Evolutionary conservation across 2,888 invertebrate genomes (phyloP), one percentile per base, ranked within the genome.

Genomic region (Machimus rusticus): DNA sequence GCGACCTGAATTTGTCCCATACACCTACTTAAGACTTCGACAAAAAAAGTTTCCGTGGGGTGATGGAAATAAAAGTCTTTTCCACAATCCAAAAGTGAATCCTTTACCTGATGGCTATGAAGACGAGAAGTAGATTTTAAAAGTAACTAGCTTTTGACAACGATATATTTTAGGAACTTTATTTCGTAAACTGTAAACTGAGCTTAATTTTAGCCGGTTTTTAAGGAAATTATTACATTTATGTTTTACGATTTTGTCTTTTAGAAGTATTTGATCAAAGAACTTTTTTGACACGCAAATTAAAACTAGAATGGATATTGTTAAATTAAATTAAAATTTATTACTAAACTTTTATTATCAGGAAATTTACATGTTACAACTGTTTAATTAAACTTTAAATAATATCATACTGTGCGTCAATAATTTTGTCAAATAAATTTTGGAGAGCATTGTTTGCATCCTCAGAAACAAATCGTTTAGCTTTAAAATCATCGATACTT

Each of bases 11-110:
- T 98, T 97, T 90, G 92, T 96, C 0, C 94, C 96, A 51, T 98
- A 97, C 90, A 97, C 97, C 0, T 96, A 97, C 92, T 90, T 98
- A 93, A 94, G 96, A 37, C 92, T 97, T 57, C 95, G 98, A 87
- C 95, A 94, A 89, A 98, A 97, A 95, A 95, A 96, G 89, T 98
- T 98, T 94, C 98, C 98, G 86, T 98, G 98, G 98, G 98, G 98
- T 90, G 98, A 98, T 91, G 98, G 98, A 89, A 96, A 96, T 92
- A 96, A 96, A 91, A 94, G 95, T 8, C 93, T 98, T 88, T 97
- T 98, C 95, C 98, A 98, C 94, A 98, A 98, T 93, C 95, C 96
- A 86, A 95, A 96, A 90, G 92, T 93, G 89, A 98, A 98, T 90
- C 93, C 98, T 55, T 94, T 98, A 87, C 97, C 97, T 87, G 94